Evolutionary conservation across 2,113 vertebrate species (phyloP).

Genomic region (Psittacula cyanocephala): DNA sequence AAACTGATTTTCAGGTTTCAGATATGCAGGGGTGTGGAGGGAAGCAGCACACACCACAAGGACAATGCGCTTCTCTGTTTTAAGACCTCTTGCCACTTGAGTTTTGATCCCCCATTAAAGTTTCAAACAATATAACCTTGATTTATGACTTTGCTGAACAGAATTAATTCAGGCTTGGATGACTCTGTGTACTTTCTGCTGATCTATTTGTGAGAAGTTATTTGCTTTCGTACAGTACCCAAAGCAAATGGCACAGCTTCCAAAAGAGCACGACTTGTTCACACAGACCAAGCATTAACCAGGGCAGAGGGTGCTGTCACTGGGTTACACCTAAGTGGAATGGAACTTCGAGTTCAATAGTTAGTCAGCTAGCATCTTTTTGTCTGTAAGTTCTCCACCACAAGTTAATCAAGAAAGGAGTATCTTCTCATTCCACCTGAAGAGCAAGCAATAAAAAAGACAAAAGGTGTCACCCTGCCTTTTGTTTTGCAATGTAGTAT

Average conservation of each 20-base stretch:
- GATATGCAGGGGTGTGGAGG: neutral
- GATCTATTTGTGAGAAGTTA: neutral
- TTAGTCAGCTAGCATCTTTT: constrained; percentile 11
- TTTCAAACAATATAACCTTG: neutral
- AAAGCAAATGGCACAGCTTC: neutral
- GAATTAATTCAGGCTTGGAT: neutral
- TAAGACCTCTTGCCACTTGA: neutral
- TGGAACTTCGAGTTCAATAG: neutral
- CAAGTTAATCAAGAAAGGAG: constrained; percentile 13
- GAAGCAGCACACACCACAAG: neutral
- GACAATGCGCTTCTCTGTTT: neutral
- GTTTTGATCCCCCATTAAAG: neutral
- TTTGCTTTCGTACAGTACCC: neutral
- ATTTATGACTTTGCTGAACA: neutral
- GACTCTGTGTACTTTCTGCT: neutral
- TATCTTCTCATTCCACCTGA: neutral
- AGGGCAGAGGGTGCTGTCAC: neutral
- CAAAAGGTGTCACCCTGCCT: constrained; percentile 28
- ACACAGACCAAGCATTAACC: neutral
- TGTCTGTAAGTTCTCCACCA: neutral
- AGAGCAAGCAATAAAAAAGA: constrained; percentile 1
- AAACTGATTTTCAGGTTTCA: neutral
- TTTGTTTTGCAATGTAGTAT: neutral
- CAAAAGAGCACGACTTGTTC: neutral
- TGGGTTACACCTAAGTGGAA: neutral